These are phyloP conservation scores for Calcarius ornatus DNA, from an alignment of 2,113 vertebrate species.

Conservation along the genomic window DNA sequence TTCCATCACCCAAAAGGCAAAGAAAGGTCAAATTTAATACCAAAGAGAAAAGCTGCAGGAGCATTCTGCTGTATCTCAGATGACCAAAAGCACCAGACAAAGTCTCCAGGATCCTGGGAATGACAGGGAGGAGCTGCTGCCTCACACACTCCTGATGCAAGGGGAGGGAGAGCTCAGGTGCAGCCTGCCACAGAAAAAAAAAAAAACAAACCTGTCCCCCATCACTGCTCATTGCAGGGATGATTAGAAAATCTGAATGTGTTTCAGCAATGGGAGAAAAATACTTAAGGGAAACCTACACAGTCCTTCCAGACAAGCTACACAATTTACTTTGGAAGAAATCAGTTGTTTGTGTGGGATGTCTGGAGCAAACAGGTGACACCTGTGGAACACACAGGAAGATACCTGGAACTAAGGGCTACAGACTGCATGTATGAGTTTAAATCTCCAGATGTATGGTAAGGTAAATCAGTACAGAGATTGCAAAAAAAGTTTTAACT, in stretches of 20 bases:
- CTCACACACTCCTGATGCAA: neutral
- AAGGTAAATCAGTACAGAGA: neutral
- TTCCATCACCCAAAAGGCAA: neutral
- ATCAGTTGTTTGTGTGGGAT: neutral
- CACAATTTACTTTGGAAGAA: neutral
- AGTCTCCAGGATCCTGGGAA: fast-evolving
- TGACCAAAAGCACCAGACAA: neutral
- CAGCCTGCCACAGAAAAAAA: neutral
- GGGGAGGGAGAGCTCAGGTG: fast-evolving
- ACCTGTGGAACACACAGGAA: neutral
- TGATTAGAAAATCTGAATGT: neutral
- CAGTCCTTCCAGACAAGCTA: neutral
- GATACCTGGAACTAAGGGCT: neutral
- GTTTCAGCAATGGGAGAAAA: neutral
- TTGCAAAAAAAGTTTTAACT: neutral
- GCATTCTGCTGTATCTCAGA: neutral
- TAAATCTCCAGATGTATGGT: neutral
- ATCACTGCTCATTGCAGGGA: neutral
- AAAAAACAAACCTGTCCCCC: neutral
- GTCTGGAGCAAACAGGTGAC: neutral
- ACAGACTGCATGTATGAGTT: neutral
- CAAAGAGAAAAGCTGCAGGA: neutral
- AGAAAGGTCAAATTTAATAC: neutral
- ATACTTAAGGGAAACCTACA: neutral
- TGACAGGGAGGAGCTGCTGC: neutral